Evolutionary conservation across 2,888 invertebrate genomes (phyloP).

Genomic region (Gonocerus acuteangulatus): DNA sequence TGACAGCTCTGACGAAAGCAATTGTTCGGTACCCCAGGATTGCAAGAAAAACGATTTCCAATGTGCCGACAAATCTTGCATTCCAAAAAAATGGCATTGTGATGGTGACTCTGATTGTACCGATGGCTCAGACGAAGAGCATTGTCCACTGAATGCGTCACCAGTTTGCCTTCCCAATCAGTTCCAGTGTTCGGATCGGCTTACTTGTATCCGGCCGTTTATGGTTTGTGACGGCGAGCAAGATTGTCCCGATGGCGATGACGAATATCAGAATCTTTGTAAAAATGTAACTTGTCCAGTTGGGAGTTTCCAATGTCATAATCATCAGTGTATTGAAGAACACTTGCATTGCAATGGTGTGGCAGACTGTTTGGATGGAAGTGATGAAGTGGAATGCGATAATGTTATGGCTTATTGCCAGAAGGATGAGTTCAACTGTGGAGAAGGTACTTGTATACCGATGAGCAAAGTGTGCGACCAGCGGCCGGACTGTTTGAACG

Average conservation of each 20-base stretch:
- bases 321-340: constrained; percentile 70
- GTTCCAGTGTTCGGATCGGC: constrained; percentile 69
- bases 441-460: constrained; percentile 74
- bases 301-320: constrained; percentile 78
- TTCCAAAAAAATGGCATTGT: constrained; percentile 72
- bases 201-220: constrained; percentile 69
- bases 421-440: constrained; percentile 73
- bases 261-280: constrained; percentile 56
- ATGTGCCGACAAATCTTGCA: constrained; percentile 68
- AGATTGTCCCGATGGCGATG: constrained; percentile 75
- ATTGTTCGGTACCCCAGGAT: constrained; percentile 57
- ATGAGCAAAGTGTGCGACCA: constrained; percentile 73
- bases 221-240: constrained; percentile 80
- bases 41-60: constrained; percentile 68
- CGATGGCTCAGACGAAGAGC: constrained; percentile 73
- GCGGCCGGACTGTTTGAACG: constrained; percentile 76
- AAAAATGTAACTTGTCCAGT: constrained; percentile 68
- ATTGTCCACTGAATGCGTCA: constrained; percentile 48
- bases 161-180: constrained; percentile 64
- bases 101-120: constrained; percentile 81
- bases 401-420: constrained; percentile 60
- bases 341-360: constrained; percentile 74
- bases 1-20: constrained; percentile 71
- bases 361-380: constrained; percentile 72
- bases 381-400: constrained; percentile 79